These are phyloP conservation scores for Petrophora chlorosata DNA, from an alignment of 2,888 invertebrate species.

Conservation along the genomic window DNA sequence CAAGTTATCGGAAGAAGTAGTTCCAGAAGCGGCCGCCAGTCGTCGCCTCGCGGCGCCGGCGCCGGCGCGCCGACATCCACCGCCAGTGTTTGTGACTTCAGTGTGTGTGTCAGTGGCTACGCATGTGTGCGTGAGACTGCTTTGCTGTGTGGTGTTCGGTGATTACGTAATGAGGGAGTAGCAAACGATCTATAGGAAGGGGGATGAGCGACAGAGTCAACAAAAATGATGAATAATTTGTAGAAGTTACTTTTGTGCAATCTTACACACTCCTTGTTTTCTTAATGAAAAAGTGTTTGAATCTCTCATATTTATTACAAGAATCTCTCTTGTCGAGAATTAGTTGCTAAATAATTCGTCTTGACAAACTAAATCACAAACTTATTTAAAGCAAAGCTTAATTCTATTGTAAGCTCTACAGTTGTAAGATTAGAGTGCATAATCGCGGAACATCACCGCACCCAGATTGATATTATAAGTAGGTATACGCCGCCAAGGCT, in stretches of 20 bases:
- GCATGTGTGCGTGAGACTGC: conserved; percentile 4
- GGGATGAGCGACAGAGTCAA: no score
- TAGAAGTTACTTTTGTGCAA: no score
- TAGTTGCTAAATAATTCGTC: no score
- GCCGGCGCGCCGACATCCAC: not conserved
- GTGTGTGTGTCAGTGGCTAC: conserved; percentile 5
- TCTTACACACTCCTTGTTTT: no score
- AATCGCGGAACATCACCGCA: conserved; percentile 18
- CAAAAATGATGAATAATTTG: no score
- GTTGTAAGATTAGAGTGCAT: not conserved
- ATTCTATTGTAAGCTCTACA: conserved; percentile 6
- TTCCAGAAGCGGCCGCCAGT: not conserved
- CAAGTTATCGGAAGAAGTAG: not conserved
- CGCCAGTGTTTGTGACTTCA: conserved; percentile 7
- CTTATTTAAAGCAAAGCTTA: no score
- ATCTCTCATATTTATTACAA: conserved; percentile 1
- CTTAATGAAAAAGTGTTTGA: no score
- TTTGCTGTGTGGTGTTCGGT: conserved; percentile 11
- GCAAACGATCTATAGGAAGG: no score
- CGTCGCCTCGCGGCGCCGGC: conserved; percentile 3
- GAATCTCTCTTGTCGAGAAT: not conserved
- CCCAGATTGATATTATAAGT: conserved; percentile 21
- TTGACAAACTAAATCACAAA: no score
- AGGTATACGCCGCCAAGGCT: conserved; percentile 27
- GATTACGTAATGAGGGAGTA: not conserved